Percentiles rank a stretch among this genome's conserved stretches.
phyloP scores from a whole-genome alignment of 2,113 vertebrate genomes.

The Neotoma lepida region DNA sequence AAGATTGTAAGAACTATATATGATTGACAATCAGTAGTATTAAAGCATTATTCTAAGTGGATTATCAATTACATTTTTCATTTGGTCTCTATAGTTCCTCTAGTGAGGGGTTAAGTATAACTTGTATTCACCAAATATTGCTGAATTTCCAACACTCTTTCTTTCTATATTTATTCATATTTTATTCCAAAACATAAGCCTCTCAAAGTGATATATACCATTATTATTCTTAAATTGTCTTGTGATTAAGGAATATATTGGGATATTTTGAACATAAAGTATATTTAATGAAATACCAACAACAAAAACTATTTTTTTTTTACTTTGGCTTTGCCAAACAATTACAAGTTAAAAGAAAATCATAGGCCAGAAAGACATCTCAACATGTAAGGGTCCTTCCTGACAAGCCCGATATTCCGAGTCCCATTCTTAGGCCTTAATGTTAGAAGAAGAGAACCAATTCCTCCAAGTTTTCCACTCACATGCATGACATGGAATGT shows the following conservation, averaged over 20 bases:
- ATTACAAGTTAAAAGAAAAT: constrained; percentile 43
- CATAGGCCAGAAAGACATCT: background rate
- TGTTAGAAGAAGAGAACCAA: background rate
- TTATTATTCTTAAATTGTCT: constrained; percentile 13
- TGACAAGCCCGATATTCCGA: background rate
- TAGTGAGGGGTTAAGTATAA: constrained; percentile 66
- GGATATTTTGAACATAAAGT: background rate
- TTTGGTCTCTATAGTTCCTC: constrained; percentile 65
- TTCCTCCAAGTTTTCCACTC: background rate
- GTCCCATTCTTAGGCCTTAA: background rate
- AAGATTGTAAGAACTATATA: constrained; percentile 63
- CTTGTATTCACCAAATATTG: constrained; percentile 63
- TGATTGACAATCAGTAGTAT: constrained; percentile 71
- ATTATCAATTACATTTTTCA: constrained; percentile 76
- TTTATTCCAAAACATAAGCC: background rate
- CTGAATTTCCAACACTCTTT: constrained; percentile 19
- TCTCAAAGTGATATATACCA: background rate
- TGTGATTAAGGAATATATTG: background rate
- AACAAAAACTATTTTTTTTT: background rate
- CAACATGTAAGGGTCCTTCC: background rate
- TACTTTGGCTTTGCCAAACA: background rate
- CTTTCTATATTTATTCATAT: constrained; percentile 49
- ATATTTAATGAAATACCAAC: background rate
- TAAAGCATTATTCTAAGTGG: constrained; percentile 73
- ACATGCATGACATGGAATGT: background rate